Evolutionary conservation across 2,888 invertebrate genomes (phyloP), one percentile per base, ranked within the genome.

Genomic region (Oscheius sp.): DNA sequence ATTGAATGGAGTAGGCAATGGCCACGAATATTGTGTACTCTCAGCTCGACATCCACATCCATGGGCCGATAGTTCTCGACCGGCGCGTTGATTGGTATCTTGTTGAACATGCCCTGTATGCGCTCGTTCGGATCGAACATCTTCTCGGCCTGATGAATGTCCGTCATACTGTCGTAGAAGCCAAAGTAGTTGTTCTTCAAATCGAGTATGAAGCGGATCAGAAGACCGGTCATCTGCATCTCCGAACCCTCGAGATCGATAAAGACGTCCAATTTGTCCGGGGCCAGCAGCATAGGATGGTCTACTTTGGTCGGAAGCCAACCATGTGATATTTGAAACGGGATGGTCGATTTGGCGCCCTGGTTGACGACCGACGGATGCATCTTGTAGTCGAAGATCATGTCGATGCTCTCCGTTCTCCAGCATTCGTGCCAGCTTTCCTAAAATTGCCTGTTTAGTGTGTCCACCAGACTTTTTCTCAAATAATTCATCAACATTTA

Each of bases 171-270:
- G 90, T 98, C 96, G 91, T 96, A 95, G 90, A 96, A 96, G 0
- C 98, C 98, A 89, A 99, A 96, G 82, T 98, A 95, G 89, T 98
- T 98, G 91, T 99, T 97, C 92, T 93, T 89, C 55, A 91, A 87
- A 71, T 84, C 81, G 75, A 89, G 75, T 42, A 89, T 76, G 48
- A 83, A 94, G 73, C 94, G 93, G 48, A 99, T 92, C 7, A 97
- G 93, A 29, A 96, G 94, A 2, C 98, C 98, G 88, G 96, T 97
- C 0, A 96, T 92, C 85, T 95, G 92, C 5, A 98, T 91, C 47
- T 95, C 94, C 0, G 96, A 96, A 0, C 97, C 95, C 0, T 96
- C 96, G 50, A 98, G 94, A 91, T 97, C 96, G 35, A 97, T 91
- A 87, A 97, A 96, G 0, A 98, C 93, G 76, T 93, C 94, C 0